A percentile compares a stretch with the other conserved stretches of the same genome.
phyloP scores from a whole-genome alignment of 2,797 vertebrate genomes.

The Oceanodroma leucorhoa region DNA sequence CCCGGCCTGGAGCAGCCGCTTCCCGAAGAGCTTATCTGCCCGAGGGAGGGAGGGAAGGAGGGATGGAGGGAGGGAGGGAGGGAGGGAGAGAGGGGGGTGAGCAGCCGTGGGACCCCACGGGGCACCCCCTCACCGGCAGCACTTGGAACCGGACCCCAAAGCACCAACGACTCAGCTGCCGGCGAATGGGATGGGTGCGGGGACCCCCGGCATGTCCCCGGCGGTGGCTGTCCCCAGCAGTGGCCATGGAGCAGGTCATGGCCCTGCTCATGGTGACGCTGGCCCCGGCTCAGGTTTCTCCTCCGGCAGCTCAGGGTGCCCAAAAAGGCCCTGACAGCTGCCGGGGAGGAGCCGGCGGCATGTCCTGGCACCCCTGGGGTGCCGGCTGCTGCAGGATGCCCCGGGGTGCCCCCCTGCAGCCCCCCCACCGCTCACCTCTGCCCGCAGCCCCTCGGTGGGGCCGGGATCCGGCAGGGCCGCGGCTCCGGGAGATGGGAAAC shows the following conservation, averaged over 20 bases:
- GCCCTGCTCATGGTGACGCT: background rate
- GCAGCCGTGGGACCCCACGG: accelerated
- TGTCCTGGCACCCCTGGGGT: background rate
- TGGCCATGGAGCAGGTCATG: background rate
- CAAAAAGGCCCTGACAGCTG: background rate
- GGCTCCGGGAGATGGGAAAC: background rate
- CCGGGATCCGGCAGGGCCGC: background rate
- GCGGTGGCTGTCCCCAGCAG: background rate
- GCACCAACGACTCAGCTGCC: background rate
- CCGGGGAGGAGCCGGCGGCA: background rate
- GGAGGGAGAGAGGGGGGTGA: background rate
- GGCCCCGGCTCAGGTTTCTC: background rate
- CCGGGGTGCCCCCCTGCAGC: background rate
- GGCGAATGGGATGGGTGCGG: accelerated
- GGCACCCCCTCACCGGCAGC: background rate
- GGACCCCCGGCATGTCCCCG: background rate
- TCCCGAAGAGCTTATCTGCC: conserved; percentile 94
- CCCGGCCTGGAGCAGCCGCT: conserved; percentile 92
- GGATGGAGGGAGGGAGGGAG: too few relatives aligned
- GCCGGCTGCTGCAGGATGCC: background rate
- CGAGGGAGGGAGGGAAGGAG: too few relatives aligned
- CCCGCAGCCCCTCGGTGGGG: background rate
- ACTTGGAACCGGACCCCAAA: accelerated
- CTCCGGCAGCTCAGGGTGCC: background rate
- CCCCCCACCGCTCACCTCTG: background rate